phyloP scores from a whole-genome alignment of 2,113 vertebrate species.

The Oreochromis spilurus region DNA sequence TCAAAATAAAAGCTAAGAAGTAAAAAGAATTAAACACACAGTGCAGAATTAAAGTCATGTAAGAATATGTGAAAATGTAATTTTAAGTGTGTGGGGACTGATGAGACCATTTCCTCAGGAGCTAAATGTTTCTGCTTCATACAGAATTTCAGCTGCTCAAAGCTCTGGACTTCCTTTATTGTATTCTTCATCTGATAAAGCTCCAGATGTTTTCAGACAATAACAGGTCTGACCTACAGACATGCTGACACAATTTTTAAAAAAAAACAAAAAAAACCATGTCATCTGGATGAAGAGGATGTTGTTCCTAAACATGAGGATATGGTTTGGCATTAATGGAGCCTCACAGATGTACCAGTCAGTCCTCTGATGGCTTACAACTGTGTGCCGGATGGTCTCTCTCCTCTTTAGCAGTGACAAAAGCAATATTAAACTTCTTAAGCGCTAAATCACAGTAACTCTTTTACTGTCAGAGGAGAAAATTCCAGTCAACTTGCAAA shows the following conservation, averaged over 20 bases:
- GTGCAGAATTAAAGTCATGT: not conserved
- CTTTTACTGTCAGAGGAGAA: not conserved
- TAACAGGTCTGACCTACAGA: not conserved
- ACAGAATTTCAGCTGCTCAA: rapidly evolving
- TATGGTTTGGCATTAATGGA: not conserved
- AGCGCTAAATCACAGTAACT: not conserved
- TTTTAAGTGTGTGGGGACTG: not conserved
- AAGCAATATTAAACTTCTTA: not conserved
- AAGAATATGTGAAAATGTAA: rapidly evolving
- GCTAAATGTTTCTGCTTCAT: not conserved
- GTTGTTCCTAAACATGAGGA: rapidly evolving
- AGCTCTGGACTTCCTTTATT: not conserved
- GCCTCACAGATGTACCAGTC: rapidly evolving
- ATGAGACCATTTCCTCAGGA: not conserved
- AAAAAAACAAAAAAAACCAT: not conserved
- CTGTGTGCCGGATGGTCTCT: not conserved
- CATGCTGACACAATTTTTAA: not conserved
- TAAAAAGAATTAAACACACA: rapidly evolving
- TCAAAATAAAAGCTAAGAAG: not conserved
- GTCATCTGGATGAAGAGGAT: not conserved
- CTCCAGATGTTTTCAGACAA: not conserved
- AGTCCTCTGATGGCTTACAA: rapidly evolving
- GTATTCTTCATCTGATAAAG: not conserved
- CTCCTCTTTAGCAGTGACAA: not conserved
- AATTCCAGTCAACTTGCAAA: not conserved